Percentiles rank a stretch among this genome's conserved stretches.
Conservation (phyloP, 2,797 vertebrate species). For the Eurystomus glaucurus region DNA sequence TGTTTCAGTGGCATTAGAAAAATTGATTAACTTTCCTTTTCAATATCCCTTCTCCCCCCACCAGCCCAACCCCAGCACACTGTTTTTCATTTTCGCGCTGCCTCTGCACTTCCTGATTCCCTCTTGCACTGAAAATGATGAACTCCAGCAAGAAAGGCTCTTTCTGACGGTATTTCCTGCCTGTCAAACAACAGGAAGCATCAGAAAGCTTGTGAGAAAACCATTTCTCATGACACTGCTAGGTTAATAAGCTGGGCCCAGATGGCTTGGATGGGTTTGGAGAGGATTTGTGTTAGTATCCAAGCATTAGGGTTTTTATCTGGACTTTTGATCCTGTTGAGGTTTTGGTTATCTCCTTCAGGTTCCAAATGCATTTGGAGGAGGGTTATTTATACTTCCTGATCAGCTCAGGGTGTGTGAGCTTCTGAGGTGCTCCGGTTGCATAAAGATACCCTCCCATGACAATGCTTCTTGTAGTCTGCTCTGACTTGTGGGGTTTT, state of each 20-base stretch:
- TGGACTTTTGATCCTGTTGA: background rate
- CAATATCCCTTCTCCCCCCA: background rate
- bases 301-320: background rate
- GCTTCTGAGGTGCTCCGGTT: background rate
- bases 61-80: rapidly evolving
- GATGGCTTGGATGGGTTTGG: background rate
- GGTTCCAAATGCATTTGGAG: background rate
- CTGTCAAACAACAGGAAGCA: slow-evolving; percentile 30
- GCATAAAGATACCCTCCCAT: background rate
- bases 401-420: background rate
- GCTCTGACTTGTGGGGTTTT: background rate
- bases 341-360: background rate
- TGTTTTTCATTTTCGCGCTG: background rate
- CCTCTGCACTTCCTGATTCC: background rate
- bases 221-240: background rate
- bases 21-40: background rate
- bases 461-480: background rate
- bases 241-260: background rate
- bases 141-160: background rate
- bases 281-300: background rate
- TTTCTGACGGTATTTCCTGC: slow-evolving; percentile 32
- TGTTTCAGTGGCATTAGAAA: background rate
- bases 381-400: background rate
- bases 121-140: background rate
- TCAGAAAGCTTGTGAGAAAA: slow-evolving; percentile 7